These are phyloP conservation scores for Acromyrmex echinatior DNA, from an alignment of 1,140 invertebrate species.

Conservation along the genomic window DNA sequence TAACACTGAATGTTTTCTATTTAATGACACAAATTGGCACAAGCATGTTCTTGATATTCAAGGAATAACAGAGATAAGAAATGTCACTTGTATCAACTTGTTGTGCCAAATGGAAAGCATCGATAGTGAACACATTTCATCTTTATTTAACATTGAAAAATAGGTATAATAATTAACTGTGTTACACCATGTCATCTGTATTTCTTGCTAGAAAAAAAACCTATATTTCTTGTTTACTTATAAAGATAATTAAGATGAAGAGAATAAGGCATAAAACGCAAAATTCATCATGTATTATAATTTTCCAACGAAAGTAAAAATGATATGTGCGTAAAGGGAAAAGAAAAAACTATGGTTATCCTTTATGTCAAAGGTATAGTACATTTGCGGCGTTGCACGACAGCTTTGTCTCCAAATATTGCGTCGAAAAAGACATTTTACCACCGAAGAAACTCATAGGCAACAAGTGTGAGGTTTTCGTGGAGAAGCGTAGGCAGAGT, in stretches of 20 bases:
- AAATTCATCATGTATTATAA: background rate
- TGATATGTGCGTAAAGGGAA: background rate
- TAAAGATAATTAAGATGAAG: background rate
- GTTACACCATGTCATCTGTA: too few species aligned
- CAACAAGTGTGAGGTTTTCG: conserved; percentile 93
- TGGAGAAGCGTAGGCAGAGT: conserved; percentile 93
- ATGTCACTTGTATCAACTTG: too few species aligned
- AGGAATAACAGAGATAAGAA: too few species aligned
- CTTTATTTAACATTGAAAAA: too few species aligned
- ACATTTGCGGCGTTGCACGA: conserved; percentile 96
- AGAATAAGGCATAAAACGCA: background rate
- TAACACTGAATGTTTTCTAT: too few species aligned
- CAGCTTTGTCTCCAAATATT: conserved; percentile 91
- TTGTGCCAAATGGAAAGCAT: too few species aligned
- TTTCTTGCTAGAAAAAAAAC: too few species aligned
- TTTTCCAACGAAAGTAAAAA: too few species aligned
- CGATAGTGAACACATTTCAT: too few species aligned
- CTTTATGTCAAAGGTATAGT: conserved; percentile 89
- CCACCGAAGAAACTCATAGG: conserved; percentile 97
- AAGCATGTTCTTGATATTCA: too few species aligned
- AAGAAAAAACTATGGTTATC: background rate
- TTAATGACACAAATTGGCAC: too few species aligned
- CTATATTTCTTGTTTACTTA: background rate
- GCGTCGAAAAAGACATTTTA: conserved; percentile 93
- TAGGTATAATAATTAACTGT: too few species aligned